Conservation (phyloP, 1,140 invertebrate genomes). For the Drosophila orosa region DNA sequence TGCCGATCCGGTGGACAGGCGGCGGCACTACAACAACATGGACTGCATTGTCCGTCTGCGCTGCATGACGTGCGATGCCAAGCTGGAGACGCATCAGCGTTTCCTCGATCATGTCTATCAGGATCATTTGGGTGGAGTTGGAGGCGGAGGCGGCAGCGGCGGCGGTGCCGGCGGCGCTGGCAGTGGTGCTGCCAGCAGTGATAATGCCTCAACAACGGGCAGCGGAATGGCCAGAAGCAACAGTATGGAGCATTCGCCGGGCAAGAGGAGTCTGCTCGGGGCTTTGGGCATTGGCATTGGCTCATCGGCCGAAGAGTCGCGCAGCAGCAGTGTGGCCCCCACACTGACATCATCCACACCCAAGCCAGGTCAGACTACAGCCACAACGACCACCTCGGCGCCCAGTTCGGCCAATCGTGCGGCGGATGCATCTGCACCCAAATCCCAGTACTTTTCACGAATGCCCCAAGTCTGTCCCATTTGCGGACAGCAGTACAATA, state of each 20-base stretch:
- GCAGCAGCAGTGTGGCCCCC: slow-evolving; percentile 54
- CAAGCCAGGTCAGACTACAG: slow-evolving; percentile 8
- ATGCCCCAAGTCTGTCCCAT: slow-evolving; percentile 83
- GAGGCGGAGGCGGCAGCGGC: slow-evolving; percentile 24
- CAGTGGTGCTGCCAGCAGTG: slow-evolving; percentile 62
- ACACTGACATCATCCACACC: slow-evolving; percentile 28
- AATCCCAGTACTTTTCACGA: slow-evolving; percentile 80
- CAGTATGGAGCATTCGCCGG: slow-evolving; percentile 67
- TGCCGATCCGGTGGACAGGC: slow-evolving; percentile 77
- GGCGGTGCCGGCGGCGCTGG: slow-evolving; percentile 6
- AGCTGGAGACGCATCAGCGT: slow-evolving; percentile 79
- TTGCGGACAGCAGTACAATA: slow-evolving; percentile 83
- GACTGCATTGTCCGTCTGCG: slow-evolving; percentile 81
- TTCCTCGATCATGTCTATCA: slow-evolving; percentile 83
- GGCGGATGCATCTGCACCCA: slow-evolving; percentile 53
- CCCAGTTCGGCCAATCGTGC: slow-evolving; percentile 21
- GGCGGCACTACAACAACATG: slow-evolving; percentile 84
- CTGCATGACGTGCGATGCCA: slow-evolving; percentile 83
- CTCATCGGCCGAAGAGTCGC: slow-evolving; percentile 74
- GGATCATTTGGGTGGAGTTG: slow-evolving; percentile 69
- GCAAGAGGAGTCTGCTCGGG: slow-evolving; percentile 59
- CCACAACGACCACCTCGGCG: neutral
- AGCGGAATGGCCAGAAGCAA: slow-evolving; percentile 39
- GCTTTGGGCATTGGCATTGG: slow-evolving; percentile 67
- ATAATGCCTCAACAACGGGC: slow-evolving; percentile 63